These are phyloP conservation scores for Steinernema khuongi DNA, from an alignment of 1,140 invertebrate species.

Conservation along the genomic window DNA sequence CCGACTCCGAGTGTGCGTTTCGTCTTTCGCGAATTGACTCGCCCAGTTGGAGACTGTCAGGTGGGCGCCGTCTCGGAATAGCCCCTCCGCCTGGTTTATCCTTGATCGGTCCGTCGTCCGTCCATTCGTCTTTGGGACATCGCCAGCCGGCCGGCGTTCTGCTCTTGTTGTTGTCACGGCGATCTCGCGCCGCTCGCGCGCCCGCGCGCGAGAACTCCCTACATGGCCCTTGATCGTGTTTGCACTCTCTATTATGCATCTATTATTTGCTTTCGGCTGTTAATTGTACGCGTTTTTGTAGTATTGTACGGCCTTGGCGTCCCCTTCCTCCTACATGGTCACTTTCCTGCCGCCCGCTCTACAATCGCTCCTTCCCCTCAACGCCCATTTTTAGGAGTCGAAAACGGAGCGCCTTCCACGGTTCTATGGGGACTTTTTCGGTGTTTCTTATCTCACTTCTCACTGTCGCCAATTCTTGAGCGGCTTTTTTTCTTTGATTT, in stretches of 20 bases:
- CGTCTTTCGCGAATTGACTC: constrained; percentile 9
- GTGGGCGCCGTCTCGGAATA: constrained; percentile 1
- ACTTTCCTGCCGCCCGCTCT: background rate
- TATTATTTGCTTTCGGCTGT: constrained; percentile 7
- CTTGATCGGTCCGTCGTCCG: no score
- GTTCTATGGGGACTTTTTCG: no score
- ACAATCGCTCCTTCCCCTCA: background rate
- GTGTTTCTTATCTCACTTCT: no score
- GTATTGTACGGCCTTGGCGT: constrained; percentile 7
- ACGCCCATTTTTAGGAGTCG: no score
- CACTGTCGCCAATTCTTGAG: no score
- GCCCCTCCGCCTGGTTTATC: background rate
- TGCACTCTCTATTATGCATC: background rate
- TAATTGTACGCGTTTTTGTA: constrained; percentile 13
- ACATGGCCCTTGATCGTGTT: constrained; percentile 12
- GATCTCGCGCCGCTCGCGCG: background rate
- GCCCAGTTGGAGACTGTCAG: background rate
- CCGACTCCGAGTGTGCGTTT: constrained; percentile 12
- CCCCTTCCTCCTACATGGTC: constrained; percentile 1
- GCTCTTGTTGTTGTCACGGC: background rate
- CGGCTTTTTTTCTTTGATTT: no score
- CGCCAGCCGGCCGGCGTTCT: background rate
- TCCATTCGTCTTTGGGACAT: background rate
- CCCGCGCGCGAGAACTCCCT: background rate
- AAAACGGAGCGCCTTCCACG: no score